Base-by-base conservation (phyloP, 2,113 vertebrate species). In the Laticauda colubrina region DNA sequence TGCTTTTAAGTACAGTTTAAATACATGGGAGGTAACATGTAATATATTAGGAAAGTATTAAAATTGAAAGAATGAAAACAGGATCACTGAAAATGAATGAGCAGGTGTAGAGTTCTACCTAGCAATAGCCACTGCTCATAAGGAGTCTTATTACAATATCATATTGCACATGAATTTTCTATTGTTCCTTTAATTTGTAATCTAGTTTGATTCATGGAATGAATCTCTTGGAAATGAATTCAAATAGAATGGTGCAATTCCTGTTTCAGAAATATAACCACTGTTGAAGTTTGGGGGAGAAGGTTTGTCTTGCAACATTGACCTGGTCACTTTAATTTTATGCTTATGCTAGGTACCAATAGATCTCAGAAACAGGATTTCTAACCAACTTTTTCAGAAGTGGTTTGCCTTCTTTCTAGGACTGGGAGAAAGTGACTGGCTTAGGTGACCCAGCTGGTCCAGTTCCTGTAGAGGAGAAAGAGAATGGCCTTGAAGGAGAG, bases 1-100 rank as follows among this genome's bases (percentile, higher is more conserved):
- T 98, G 98, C 98, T 97, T 98, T 98, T 98, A 98, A 98, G 98
- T 98, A 97, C 98, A 97, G 98, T 98, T 98, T 98, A 98, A 99
- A 98, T 98, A 98, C 98, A 97, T 97, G 97, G 98, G 98, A 98
- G 97, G 98, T 97, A 98, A 97, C 95, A 4, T 97, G 92, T 97
- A 97, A 98, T 98, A 97, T 97, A 97, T 98, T 97, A 97, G 96
- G 95, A 97, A 98, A 97, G 97, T 97, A 97, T 97, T 97, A 97
- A 96, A 97, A 97, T 96, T 96, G 96, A 97, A 97, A 97, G 93
- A 91, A 96, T 96, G 94, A 96, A 98, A 98, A 97, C 96, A 97
- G 7, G 54, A 92, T 94, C 92, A 94, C 95, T 95, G 24, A 93
- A 94, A 94, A 97, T 96, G 95, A 81, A 96, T 91, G 94, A 96